Base-by-base conservation (phyloP, 2,113 vertebrate species). In the Apus apus region DNA sequence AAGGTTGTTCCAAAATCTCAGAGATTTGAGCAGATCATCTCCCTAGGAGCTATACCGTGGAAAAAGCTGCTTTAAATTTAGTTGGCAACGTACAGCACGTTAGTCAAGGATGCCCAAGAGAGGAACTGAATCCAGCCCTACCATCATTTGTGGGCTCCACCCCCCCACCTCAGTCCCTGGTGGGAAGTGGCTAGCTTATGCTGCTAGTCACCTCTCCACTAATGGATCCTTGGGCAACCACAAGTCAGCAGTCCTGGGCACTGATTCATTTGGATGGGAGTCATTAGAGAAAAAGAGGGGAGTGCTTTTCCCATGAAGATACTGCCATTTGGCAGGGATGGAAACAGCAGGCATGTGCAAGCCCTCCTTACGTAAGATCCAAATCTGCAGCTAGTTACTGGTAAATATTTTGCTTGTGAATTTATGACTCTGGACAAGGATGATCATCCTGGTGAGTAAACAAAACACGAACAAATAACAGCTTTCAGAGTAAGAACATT, bases 341-440 rank as follows among this genome's bases (percentile, higher is more conserved):
- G 5, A 15, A 34, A 3, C 4, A 73, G 83, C 95, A 93, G 76
- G 66, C 77, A 8, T 74, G 71, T 87, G 87, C 84, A 82, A 91
- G 89, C 64, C 86, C 74, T 43, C 6, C 6, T 92, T 89, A 73
- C 3, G 22, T 50, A 93, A 95, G n/a, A 61, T 14, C 84, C 94
- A 22, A 88, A 65, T 58, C 87, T 94, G 89, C 96, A 79, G 58
- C 22, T 89, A 79, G 73, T 94, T 93, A 73, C 77, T 89, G 87
- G 81, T 65, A 95, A 97, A 96, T 94, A 84, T 95, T 97, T 56
- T 77, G 67, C 54, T 61, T 46, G 91, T 76, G 91, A 70, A 94
- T 94, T 95, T 89, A 87, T 13, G 14, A 27, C 78, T 77, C 34
- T 21, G 45, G 76, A 68, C 89, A 34, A 79, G 84, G 91, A 67